Evolutionary conservation across 64 coral and sea anemone genomes (phyloP).

Genomic region (Catalaphyllia jardinei): DNA sequence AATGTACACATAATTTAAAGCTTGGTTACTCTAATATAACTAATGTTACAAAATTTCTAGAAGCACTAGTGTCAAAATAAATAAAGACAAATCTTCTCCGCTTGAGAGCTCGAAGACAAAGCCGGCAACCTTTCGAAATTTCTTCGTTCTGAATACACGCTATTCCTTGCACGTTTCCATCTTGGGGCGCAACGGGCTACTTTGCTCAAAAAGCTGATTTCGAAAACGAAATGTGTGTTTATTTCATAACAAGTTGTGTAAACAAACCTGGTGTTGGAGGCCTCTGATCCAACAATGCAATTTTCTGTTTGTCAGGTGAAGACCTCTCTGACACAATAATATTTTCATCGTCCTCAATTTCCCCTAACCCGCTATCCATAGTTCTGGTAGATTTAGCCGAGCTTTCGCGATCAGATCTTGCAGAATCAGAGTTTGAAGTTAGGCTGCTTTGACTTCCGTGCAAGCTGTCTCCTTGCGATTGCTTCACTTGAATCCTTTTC

Average conservation of each 20-base stretch:
- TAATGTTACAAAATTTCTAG: not conserved
- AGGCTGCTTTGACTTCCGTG: conserved; percentile 77
- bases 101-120: not conserved
- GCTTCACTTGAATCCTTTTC: conserved; percentile 42
- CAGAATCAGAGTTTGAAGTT: conserved; percentile 59
- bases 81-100: not conserved
- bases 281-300: conserved; percentile 50
- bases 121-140: not conserved
- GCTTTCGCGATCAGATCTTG: conserved; percentile 77
- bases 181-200: not conserved
- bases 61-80: conserved; percentile 2
- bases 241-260: not conserved
- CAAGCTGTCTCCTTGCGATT: conserved; percentile 63
- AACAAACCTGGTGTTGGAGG: conserved; percentile 85
- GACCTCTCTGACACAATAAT: conserved; percentile 76
- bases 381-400: conserved; percentile 90
- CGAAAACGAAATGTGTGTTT: not conserved
- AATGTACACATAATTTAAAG: too few relatives aligned
- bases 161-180: not conserved
- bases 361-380: conserved; percentile 81
- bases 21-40: too few relatives aligned
- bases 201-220: not conserved
- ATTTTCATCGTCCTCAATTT: conserved; percentile 75
- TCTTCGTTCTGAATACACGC: not conserved
- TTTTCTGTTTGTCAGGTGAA: conserved; percentile 49